Percentiles rank a stretch among this genome's conserved stretches.
phyloP scores from a whole-genome alignment of 2,888 invertebrate genomes.

The Zygogramma bicolorata region DNA sequence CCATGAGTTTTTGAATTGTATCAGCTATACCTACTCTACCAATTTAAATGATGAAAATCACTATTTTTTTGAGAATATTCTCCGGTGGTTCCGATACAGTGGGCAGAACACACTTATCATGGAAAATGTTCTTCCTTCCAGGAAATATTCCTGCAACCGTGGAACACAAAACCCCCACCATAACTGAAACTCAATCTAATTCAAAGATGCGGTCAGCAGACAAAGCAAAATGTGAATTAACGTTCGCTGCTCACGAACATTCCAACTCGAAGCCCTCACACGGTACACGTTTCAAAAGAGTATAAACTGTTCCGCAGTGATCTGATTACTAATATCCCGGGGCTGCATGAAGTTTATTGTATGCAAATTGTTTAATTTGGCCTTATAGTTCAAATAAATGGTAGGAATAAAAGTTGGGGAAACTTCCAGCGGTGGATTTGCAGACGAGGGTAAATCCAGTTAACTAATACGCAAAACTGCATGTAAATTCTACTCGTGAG shows the following conservation, averaged over 20 bases:
- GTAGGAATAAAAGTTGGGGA: slow-evolving; percentile 49
- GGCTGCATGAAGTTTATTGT: slow-evolving; percentile 30
- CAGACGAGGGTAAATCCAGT: slow-evolving; percentile 55
- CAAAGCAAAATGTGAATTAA: no score
- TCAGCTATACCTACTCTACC: no score
- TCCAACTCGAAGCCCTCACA: background rate
- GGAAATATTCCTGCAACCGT: no score
- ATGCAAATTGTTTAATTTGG: slow-evolving; percentile 51
- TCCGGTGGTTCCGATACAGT: no score
- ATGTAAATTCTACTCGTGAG: slow-evolving; percentile 50
- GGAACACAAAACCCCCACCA: no score
- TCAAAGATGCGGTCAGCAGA: no score
- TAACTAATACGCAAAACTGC: slow-evolving; percentile 56
- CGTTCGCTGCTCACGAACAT: background rate
- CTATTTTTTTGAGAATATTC: no score
- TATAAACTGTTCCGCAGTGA: background rate
- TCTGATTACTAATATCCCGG: slow-evolving; percentile 8
- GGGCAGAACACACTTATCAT: no score
- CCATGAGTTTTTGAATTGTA: no score
- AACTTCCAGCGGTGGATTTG: slow-evolving; percentile 37
- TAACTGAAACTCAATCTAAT: no score
- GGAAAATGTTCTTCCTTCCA: no score
- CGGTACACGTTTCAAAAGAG: background rate
- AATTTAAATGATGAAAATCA: no score
- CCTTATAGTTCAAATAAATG: slow-evolving; percentile 52